Evolutionary conservation across 2,113 vertebrate genomes (phyloP).

Genomic region (Pachypanchax playfairii): DNA sequence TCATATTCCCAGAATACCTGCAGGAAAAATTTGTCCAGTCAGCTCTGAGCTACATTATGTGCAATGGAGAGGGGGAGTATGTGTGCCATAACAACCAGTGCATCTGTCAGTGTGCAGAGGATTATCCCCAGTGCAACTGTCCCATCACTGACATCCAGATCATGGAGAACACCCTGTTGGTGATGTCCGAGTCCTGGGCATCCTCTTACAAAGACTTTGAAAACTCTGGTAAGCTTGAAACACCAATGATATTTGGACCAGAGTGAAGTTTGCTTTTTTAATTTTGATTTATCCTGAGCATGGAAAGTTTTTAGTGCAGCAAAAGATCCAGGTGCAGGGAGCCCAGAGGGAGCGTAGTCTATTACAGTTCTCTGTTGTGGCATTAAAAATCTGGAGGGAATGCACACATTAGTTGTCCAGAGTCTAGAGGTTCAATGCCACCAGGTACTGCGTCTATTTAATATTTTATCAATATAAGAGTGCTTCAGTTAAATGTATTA

Average conservation of each 20-base stretch:
- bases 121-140: slow-evolving; percentile 98
- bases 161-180: slow-evolving; percentile 93
- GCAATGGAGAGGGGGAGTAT: slow-evolving; percentile 97
- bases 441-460: slow-evolving; percentile 51
- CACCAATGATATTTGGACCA: too few relatives aligned
- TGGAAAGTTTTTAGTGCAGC: not conserved
- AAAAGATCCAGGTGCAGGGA: not conserved
- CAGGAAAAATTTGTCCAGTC: slow-evolving; percentile 99
- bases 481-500: not conserved
- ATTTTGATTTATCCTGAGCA: not conserved
- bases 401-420: not conserved
- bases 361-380: not conserved
- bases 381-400: slow-evolving; percentile 24
- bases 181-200: slow-evolving; percentile 93
- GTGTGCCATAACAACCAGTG: slow-evolving; percentile 93
- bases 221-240: slow-evolving; percentile 89
- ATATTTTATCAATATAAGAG: slow-evolving; percentile 63
- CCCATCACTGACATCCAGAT: slow-evolving; percentile 98
- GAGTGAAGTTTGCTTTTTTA: not conserved
- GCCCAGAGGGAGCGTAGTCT: not conserved
- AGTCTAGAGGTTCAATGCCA: slow-evolving; percentile 45
- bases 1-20: slow-evolving; percentile 97
- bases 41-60: slow-evolving; percentile 99
- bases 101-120: slow-evolving; percentile 90
- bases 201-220: slow-evolving; percentile 97